These are phyloP conservation scores for Sinopyrophorus schimmeli DNA, from an alignment of 2,888 invertebrate genomes.

Conservation along the genomic window DNA sequence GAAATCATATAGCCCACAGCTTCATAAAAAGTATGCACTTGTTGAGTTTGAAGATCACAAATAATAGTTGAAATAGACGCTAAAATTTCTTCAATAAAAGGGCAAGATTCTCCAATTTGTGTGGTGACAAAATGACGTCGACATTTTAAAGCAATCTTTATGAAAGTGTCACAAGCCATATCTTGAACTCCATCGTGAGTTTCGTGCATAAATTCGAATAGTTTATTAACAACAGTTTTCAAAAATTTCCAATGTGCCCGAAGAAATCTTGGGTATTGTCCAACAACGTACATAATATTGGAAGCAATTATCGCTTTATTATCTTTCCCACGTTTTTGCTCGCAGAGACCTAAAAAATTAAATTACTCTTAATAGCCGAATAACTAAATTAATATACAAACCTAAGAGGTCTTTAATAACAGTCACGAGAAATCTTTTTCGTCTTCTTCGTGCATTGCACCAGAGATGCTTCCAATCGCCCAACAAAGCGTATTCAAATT, in stretches of 20 bases:
- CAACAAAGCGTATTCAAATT: slow-evolving; percentile 99
- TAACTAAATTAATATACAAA: slow-evolving; percentile 1
- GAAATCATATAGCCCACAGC: slow-evolving; percentile 99
- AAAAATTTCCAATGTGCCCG: slow-evolving; percentile 99
- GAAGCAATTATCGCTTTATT: slow-evolving; percentile 99
- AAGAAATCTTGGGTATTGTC: slow-evolving; percentile 97
- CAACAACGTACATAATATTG: slow-evolving; percentile 99
- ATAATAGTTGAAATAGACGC: slow-evolving; percentile 95
- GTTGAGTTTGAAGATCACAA: slow-evolving; percentile 97
- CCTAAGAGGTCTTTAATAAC: slow-evolving; percentile 96
- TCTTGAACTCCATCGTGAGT: slow-evolving; percentile 99
- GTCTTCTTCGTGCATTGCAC: slow-evolving; percentile 99
- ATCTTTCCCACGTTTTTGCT: slow-evolving; percentile 98
- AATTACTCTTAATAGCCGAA: background rate
- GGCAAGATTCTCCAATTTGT: slow-evolving; percentile 94
- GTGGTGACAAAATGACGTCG: slow-evolving; percentile 95
- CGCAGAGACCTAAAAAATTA: slow-evolving; percentile 70
- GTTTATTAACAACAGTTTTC: slow-evolving; percentile 99
- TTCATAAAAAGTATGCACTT: slow-evolving; percentile 99
- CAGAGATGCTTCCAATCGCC: slow-evolving; percentile 96
- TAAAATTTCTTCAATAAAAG: slow-evolving; percentile 98
- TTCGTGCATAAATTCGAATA: slow-evolving; percentile 99
- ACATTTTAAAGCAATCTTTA: slow-evolving; percentile 99
- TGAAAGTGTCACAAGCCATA: slow-evolving; percentile 99
- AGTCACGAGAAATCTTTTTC: slow-evolving; percentile 98